Percentiles rank a stretch among this genome's conserved stretches.
Conservation (phyloP, 2,113 vertebrate species). For the Acinonyx jubatus region DNA sequence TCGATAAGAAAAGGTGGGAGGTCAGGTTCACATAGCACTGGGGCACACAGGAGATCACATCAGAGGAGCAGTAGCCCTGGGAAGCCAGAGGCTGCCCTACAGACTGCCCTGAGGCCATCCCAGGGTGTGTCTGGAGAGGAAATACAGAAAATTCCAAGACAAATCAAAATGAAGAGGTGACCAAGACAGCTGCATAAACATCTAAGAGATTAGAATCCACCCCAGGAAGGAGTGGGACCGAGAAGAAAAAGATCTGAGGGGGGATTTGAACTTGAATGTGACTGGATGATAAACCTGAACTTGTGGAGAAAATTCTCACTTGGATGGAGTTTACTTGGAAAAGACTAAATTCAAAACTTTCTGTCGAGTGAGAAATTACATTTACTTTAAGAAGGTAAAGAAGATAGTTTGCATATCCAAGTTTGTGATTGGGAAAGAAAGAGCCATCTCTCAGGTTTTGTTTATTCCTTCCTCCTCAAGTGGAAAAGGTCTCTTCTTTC, state of each 20-base stretch:
- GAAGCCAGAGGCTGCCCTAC: accelerated
- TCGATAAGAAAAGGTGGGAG: neutral
- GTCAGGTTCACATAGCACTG: too few species aligned
- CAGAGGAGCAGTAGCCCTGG: neutral
- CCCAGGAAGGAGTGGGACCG: neutral
- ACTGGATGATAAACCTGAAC: slow-evolving; percentile 42
- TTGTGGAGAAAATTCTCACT: slow-evolving; percentile 45
- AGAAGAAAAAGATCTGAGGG: neutral
- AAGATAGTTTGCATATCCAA: neutral
- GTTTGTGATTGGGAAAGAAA: neutral
- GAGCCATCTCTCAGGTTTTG: neutral
- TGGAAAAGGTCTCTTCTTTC: neutral
- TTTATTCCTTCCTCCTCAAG: neutral
- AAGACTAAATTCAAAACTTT: slow-evolving; percentile 57
- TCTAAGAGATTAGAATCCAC: neutral
- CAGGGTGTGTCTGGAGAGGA: neutral
- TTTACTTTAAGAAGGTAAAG: neutral
- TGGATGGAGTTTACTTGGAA: neutral
- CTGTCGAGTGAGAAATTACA: slow-evolving; percentile 19
- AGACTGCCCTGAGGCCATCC: neutral
- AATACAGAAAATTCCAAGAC: neutral
- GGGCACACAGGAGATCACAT: accelerated
- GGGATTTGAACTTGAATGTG: slow-evolving; percentile 38
- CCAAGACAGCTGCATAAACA: neutral
- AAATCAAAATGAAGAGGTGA: neutral